Percentiles rank a stretch among this genome's conserved stretches.
phyloP scores from a whole-genome alignment of 2,797 vertebrate species.

The Staurois parvus region DNA sequence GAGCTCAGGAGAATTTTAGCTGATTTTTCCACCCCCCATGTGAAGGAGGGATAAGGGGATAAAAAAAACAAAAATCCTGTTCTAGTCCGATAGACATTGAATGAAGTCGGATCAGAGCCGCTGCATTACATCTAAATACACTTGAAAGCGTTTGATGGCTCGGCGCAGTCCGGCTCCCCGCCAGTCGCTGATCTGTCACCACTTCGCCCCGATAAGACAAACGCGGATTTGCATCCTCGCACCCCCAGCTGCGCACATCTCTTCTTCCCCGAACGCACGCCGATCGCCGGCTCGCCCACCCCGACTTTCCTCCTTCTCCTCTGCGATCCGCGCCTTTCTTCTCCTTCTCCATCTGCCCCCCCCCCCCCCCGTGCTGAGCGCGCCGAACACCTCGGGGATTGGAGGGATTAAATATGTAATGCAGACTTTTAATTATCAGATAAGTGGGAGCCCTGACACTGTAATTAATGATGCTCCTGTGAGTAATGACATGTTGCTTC shows the following conservation, averaged over 20 bases:
- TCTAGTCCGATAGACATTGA: no score
- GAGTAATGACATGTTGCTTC: constrained; percentile 57
- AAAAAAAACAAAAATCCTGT: no score
- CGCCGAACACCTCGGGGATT: not conserved
- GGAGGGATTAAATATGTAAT: constrained; percentile 67
- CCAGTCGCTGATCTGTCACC: no score
- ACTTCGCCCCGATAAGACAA: not conserved
- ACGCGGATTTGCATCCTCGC: not conserved
- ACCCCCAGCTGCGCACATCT: no score
- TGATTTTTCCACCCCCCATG: no score
- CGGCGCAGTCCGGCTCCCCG: no score
- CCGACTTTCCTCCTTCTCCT: not conserved
- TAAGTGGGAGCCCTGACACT: constrained; percentile 63
- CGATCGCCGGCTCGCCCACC: not conserved
- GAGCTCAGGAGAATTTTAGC: no score
- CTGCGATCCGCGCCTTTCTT: not conserved
- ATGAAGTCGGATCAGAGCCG: no score
- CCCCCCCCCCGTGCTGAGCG: not conserved
- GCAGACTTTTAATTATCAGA: constrained; percentile 66
- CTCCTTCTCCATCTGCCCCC: not conserved
- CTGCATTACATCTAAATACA: no score
- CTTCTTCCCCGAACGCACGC: not conserved
- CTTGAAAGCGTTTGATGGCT: no score
- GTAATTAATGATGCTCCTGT: constrained; percentile 67
- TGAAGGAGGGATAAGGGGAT: no score